Percentiles rank a stretch among this genome's conserved stretches.
Evolutionary conservation across 2,797 vertebrate species (phyloP).

Genomic region (Tenualosa thibaudeaui): DNA sequence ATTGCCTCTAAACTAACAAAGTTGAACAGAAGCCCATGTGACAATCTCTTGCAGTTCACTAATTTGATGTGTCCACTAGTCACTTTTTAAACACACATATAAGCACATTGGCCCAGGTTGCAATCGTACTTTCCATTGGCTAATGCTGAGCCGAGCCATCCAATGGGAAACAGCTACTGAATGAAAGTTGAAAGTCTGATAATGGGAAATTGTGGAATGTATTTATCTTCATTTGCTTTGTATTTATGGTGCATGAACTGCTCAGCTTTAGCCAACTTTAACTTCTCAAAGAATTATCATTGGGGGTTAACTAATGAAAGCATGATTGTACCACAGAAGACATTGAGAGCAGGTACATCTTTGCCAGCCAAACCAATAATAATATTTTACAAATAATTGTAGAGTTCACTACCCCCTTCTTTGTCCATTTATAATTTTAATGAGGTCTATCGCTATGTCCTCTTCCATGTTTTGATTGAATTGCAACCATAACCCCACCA

Average conservation of each 20-base stretch:
- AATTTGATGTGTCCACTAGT: background rate
- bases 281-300: background rate
- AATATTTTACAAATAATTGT: background rate
- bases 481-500: constrained; percentile 27
- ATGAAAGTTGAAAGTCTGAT: background rate
- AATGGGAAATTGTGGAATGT: background rate
- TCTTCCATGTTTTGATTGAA: background rate
- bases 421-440: background rate
- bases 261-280: constrained; percentile 4
- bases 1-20: background rate
- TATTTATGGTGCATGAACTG: background rate
- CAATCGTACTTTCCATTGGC: background rate
- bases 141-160: background rate
- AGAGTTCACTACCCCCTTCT: background rate
- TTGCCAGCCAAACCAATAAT: background rate
- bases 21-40: background rate
- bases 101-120: background rate
- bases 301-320: background rate
- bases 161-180: background rate
- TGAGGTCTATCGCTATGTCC: background rate
- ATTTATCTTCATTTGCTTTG: background rate
- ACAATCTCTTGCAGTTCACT: constrained; percentile 6
- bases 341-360: background rate
- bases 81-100: background rate
- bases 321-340: background rate